Base-by-base conservation (phyloP, 1,140 invertebrate species). In the Vollenhovia emeryi region DNA sequence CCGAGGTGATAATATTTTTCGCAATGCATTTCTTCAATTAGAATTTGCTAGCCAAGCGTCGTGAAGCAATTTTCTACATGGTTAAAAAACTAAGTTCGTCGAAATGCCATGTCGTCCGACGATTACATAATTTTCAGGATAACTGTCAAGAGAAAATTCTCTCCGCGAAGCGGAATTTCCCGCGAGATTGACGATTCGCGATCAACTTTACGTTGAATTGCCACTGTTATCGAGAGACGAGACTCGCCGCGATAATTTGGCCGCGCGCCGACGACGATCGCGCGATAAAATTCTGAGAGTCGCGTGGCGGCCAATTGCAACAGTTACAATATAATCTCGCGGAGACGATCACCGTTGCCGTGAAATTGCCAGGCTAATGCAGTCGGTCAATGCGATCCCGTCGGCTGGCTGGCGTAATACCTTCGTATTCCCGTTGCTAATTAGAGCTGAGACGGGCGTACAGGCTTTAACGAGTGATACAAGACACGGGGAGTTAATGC, bases 301-400 rank as follows among this genome's bases (percentile, higher is more conserved):
- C 43, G 36, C 24, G 27, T 18, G 33, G n/a, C 11, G 11, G 80
- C 40, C 83, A 73, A 89, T 87, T 84, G 69, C 84, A 75, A 88
- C 78, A 68, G 86, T 89, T 75, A 89, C 86, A 89, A 89, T 83
- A 89, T 89, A 89, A 89, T 83, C 69, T 80, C 66, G 68, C 79
- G 60, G 74, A 68, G 86, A 79, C 79, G 86, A 90, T 90, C 62
- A 89, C 60, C 87, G 68, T 89, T 89, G 86, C 79, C 87, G 85
- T 87, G 88, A 90, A 90, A 90, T 90, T 90, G 75, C 88, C 85
- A 48, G 79, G 48, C 74, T 89, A 89, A 89, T 84, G 79, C 48
- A 86, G 73, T 75, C 78, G 87, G 85, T 79, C 85, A 86, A 84
- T 74, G 84, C 33, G 36, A 71, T 60, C 50, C n/a, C 64, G 59